Evolutionary conservation across 2,888 invertebrate genomes (phyloP).

Genomic region (Eristalis arbustorum): DNA sequence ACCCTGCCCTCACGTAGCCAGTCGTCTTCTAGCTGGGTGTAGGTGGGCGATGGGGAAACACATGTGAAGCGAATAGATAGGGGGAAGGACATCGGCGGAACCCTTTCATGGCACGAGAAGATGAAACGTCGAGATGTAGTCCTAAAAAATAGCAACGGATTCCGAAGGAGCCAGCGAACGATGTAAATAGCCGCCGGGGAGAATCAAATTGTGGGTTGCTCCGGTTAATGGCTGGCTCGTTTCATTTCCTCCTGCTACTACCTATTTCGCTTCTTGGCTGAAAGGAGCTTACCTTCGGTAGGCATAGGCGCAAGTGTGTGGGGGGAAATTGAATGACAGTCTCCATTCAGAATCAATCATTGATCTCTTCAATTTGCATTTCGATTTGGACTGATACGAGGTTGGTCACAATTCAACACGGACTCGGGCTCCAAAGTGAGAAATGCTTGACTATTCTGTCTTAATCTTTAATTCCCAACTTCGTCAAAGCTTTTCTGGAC

Average conservation of each 20-base stretch:
- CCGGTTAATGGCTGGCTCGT: slow-evolving; percentile 10
- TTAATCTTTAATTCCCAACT: too few species aligned
- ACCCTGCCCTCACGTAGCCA: too few species aligned
- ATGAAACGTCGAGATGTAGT: neutral
- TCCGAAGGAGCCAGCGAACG: too few species aligned
- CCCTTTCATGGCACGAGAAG: too few species aligned
- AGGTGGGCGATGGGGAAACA: neutral
- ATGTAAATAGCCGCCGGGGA: neutral
- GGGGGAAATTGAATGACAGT: slow-evolving; percentile 17
- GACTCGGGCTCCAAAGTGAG: too few species aligned
- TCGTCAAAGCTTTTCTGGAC: too few species aligned
- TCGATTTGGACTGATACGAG: neutral
- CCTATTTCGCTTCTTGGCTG: neutral
- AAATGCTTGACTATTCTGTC: too few species aligned
- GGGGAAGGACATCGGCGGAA: too few species aligned
- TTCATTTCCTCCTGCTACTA: neutral
- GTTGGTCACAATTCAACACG: neutral
- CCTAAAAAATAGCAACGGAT: neutral
- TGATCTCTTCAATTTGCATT: slow-evolving; percentile 17
- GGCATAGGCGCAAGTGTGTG: neutral
- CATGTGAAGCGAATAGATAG: neutral
- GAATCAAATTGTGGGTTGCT: neutral
- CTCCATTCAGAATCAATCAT: slow-evolving; percentile 20
- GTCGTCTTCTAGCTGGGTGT: neutral
- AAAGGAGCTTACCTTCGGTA: slow-evolving; percentile 6